phyloP scores from a whole-genome alignment of 1,140 invertebrate species.

The Whitmania pigra region DNA sequence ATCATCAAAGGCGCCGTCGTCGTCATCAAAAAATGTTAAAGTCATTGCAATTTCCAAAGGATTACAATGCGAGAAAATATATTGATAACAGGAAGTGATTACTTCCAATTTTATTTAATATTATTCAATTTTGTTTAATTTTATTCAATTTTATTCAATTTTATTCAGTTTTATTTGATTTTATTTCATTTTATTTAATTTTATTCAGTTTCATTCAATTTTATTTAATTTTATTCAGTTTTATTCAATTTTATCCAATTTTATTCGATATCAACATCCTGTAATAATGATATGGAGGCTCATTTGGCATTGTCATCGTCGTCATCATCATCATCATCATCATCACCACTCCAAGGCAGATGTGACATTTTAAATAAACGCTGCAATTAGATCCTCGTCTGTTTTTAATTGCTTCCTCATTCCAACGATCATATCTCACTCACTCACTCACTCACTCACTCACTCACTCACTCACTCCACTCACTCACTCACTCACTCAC shows the following conservation, averaged over 20 bases:
- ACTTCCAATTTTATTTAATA: too few species aligned
- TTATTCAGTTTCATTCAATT: not conserved
- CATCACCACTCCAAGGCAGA: not conserved
- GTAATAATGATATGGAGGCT: not conserved
- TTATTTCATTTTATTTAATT: too few species aligned
- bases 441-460: constrained; percentile 23
- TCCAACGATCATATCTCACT: not conserved
- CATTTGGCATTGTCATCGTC: not conserved
- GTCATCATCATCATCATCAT: not conserved
- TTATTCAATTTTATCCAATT: too few species aligned
- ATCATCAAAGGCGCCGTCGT: not conserved
- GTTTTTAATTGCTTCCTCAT: too few species aligned
- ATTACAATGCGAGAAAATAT: too few species aligned
- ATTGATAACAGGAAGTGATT: too few species aligned
- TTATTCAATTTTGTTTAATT: too few species aligned
- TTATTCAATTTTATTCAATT: too few species aligned
- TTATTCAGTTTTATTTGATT: too few species aligned
- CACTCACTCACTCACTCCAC: constrained; percentile 22
- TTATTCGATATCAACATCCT: not conserved
- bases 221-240: not conserved
- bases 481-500: constrained; percentile 23
- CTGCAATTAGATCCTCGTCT: too few species aligned
- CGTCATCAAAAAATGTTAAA: not conserved
- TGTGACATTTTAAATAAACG: too few species aligned
- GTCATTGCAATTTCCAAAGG: too few species aligned